Evolutionary conservation across 2,113 vertebrate species (phyloP).

Genomic region (Pica pica): DNA sequence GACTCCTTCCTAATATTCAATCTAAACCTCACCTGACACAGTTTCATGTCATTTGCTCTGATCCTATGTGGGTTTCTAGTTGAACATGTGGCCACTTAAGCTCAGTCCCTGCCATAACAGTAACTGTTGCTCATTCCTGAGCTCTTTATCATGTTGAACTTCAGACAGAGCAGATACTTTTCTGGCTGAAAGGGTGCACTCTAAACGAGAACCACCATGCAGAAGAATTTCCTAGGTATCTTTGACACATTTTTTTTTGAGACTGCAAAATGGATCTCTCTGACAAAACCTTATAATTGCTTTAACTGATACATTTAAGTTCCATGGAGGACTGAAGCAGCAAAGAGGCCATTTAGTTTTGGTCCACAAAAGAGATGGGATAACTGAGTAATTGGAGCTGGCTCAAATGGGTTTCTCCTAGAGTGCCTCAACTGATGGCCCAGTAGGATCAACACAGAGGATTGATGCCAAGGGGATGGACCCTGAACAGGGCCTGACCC

Average conservation of each 20-base stretch:
- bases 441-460: not conserved
- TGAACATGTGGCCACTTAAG: not conserved
- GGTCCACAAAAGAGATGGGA: not conserved
- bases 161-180: not conserved
- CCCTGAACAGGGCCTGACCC: not conserved
- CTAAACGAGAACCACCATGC: not conserved
- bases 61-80: not conserved
- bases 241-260: not conserved
- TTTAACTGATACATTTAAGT: not conserved
- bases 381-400: not conserved
- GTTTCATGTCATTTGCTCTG: fast-evolving
- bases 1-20: not conserved
- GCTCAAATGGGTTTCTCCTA: not conserved
- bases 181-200: not conserved
- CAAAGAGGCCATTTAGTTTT: not conserved
- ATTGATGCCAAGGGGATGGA: not conserved
- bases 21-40: not conserved
- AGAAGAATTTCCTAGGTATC: not conserved
- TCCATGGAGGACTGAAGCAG: not conserved
- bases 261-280: not conserved
- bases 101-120: not conserved
- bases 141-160: not conserved
- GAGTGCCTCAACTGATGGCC: fast-evolving
- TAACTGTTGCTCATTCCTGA: not conserved
- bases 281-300: not conserved